Evolutionary conservation across 2,113 vertebrate genomes (phyloP).

Genomic region (Mus spicilegus): DNA sequence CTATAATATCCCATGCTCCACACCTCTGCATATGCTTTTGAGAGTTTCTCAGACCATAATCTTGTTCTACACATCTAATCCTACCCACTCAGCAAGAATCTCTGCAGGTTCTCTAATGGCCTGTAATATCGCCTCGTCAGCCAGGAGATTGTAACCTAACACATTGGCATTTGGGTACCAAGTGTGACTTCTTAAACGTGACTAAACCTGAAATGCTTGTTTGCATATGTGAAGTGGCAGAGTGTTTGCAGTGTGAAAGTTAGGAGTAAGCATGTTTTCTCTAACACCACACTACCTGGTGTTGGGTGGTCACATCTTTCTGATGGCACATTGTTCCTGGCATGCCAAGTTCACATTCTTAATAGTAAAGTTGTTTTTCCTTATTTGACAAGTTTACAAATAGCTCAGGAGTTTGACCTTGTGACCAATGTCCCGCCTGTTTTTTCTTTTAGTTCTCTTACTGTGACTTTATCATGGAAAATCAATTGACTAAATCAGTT

Average conservation of each 20-base stretch:
- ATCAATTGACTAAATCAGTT: slow-evolving; percentile 87
- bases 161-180: neutral
- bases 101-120: neutral
- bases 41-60: neutral
- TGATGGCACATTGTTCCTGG: neutral
- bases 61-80: neutral
- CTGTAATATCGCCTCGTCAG: neutral
- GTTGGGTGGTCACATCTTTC: neutral
- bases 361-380: neutral
- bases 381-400: slow-evolving; percentile 24
- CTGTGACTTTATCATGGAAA: slow-evolving; percentile 89
- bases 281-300: neutral
- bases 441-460: slow-evolving; percentile 42
- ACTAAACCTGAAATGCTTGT: neutral
- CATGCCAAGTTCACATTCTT: neutral
- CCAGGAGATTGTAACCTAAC: neutral
- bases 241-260: neutral
- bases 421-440: neutral
- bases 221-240: neutral
- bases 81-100: neutral
- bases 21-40: neutral
- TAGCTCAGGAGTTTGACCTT: slow-evolving; percentile 7
- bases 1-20: neutral
- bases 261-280: neutral
- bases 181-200: neutral